Evolutionary conservation across 2,113 vertebrate genomes (phyloP).

Genomic region (Notarius lentiginosus): DNA sequence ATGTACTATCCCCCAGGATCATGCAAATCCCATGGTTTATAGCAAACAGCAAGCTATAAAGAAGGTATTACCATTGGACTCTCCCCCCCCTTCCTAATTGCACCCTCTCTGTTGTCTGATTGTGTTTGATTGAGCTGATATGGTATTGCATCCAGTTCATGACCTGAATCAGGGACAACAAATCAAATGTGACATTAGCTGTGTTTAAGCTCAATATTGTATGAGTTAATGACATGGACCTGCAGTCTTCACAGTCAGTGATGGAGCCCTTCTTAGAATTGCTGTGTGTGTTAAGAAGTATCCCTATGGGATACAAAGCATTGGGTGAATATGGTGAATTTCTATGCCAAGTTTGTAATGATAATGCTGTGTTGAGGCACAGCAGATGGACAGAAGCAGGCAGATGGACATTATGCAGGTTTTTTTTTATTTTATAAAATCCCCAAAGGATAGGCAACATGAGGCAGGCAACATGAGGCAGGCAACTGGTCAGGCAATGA

Average conservation of each 20-base stretch:
- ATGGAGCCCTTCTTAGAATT: constrained; percentile 39
- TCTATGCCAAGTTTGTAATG: background rate
- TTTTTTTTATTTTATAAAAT: background rate
- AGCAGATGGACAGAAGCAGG: background rate
- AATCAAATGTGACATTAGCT: constrained; percentile 21
- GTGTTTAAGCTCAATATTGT: constrained; percentile 13
- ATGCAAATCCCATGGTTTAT: background rate
- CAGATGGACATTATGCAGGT: background rate
- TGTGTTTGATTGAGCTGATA: background rate
- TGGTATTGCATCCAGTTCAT: background rate
- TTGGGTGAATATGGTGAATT: constrained; percentile 14
- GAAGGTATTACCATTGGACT: background rate
- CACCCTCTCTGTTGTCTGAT: background rate
- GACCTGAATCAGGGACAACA: constrained; percentile 21
- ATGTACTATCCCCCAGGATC: background rate
- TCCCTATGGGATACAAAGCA: background rate
- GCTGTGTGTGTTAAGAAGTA: background rate
- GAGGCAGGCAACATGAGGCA: background rate
- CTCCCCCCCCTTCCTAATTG: background rate
- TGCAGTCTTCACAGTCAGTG: constrained; percentile 2
- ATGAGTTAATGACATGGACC: constrained; percentile 35
- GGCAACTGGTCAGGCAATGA: background rate
- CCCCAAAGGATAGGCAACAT: background rate
- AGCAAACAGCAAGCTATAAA: background rate
- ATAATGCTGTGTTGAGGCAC: background rate